These are phyloP conservation scores for Chondrosia reniformis DNA, from an alignment of 37 sponge, comb jelly and placozoan genomes.

Conservation along the genomic window DNA sequence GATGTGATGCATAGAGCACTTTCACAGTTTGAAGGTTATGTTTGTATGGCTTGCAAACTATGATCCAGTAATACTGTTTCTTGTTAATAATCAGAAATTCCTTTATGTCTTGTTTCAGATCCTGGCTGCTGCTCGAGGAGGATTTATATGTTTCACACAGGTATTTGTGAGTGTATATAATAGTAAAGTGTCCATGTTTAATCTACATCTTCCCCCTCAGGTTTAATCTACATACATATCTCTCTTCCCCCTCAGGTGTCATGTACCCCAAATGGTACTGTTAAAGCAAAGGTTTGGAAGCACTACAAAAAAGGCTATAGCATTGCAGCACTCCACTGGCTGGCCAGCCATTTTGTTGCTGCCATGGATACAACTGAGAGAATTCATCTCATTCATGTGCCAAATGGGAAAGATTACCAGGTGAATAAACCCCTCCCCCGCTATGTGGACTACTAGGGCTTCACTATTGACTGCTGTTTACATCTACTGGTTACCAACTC, in stretches of 20 bases:
- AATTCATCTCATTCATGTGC: constrained; percentile 67
- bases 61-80: too few relatives aligned
- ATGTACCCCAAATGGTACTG: background rate
- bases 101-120: constrained; percentile 32
- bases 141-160: constrained; percentile 52
- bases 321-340: constrained; percentile 64
- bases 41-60: too few relatives aligned
- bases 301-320: constrained; percentile 26
- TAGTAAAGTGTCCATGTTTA: background rate
- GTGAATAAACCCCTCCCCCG: constrained; percentile 23
- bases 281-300: constrained; percentile 4
- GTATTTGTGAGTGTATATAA: constrained; percentile 5
- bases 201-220: too few relatives aligned
- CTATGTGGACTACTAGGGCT: too few relatives aligned
- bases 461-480: too few relatives aligned
- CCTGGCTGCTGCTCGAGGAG: constrained; percentile 54
- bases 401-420: constrained; percentile 43
- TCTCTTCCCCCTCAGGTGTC: constrained; percentile 15
- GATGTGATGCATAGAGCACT: background rate
- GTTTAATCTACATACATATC: background rate
- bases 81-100: background rate
- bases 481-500: too few relatives aligned
- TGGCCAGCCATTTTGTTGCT: constrained; percentile 62
- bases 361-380: constrained; percentile 73
- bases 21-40: too few relatives aligned